Evolutionary conservation across 2,113 vertebrate genomes (phyloP), one percentile per base, ranked within the genome.

Genomic region (Ciconia maguari): DNA sequence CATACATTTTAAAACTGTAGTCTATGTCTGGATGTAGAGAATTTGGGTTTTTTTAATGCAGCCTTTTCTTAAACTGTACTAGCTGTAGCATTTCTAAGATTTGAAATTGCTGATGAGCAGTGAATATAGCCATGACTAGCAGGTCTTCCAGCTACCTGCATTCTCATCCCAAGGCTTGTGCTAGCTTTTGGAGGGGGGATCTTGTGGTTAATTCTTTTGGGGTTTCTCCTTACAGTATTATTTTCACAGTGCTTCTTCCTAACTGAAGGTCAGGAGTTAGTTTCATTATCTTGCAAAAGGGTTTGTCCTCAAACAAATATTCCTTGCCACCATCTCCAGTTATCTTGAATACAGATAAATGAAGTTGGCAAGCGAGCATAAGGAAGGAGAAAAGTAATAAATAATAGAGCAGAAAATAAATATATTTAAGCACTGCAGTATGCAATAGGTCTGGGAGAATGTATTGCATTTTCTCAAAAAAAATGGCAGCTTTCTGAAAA

Each of bases 371-470:
- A 75, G 65, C 64, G 38, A 94, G 55, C 78, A 52, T 85, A 86
- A 91, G 76, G 64, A 90, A 90, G 69, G 78, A 81, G 34, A 77
- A 91, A 92, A 90, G 89, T 70, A 90, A 93, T 83, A 96, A 96
- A 96, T 90, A 95, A 93, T 79, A 66, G n/a, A 95, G 55, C 16
- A 90, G 85, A 90, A 91, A 94, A 95, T 95, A 93, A 96, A 95
- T 88, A 87, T 70, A 90, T 86, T 80, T 83, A 90, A 94, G 70
- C 16, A 2, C 51, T 78, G 51, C 76, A 87, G 58, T n/a, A 74
- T 74, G 72, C 64, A 86, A 55, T 48, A 79, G 51, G 30, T 48
- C 38, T 51, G 38, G 29, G 24, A 66, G 32, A 64, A 90, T 60
- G 58, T 66, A 80, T 21, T 66, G 46, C 52, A 68, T 89, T 87